phyloP scores from a whole-genome alignment of 2,797 vertebrate genomes.

The Pipistrellus pygmaeus region DNA sequence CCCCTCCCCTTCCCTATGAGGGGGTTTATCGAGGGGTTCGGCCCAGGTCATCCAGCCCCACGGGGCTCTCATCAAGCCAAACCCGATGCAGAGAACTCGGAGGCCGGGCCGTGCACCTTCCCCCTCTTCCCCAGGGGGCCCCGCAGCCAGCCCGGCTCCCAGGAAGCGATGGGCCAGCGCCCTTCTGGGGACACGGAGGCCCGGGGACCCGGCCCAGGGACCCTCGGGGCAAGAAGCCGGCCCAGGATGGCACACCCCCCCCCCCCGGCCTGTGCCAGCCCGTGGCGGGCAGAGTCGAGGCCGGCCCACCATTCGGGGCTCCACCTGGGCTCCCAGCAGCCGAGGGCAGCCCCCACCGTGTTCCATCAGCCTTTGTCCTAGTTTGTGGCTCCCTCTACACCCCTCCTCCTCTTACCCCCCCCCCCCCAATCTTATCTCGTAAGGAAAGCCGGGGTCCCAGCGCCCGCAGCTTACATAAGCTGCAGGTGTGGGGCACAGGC shows the following conservation, averaged over 20 bases:
- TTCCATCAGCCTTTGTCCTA: not conserved
- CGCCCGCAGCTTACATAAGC: slow-evolving; percentile 39
- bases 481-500: slow-evolving; percentile 47
- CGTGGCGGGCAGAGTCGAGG: not conserved
- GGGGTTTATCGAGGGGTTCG: not conserved
- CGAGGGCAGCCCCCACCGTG: not conserved
- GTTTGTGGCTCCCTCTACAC: not conserved
- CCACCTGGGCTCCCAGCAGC: not conserved
- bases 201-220: not conserved
- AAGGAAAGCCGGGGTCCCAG: not conserved
- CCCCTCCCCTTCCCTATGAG: not conserved
- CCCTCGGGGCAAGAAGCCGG: not conserved
- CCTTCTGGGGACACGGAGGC: not conserved
- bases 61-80: not conserved
- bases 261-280: not conserved
- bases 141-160: not conserved
- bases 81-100: not conserved
- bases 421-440: not conserved
- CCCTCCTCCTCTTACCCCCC: not conserved
- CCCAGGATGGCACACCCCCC: not conserved
- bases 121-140: not conserved
- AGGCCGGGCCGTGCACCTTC: rapidly evolving
- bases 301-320: not conserved
- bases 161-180: not conserved
- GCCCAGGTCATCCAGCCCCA: not conserved